phyloP scores from a whole-genome alignment of 2,888 invertebrate species.

The Thysanoteuthis rhombus region DNA sequence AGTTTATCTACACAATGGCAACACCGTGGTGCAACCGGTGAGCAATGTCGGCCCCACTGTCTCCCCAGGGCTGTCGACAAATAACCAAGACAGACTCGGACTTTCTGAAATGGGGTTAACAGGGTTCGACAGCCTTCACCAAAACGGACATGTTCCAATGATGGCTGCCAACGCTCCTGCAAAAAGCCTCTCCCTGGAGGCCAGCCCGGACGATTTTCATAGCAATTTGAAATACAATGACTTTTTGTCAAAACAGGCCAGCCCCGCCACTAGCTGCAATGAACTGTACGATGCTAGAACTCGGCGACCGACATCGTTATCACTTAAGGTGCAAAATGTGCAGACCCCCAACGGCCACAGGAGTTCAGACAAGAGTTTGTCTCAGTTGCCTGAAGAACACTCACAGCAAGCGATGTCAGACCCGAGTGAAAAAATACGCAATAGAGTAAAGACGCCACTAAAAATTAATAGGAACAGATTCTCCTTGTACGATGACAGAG shows the following conservation, averaged over 20 bases:
- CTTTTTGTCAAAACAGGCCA: not conserved
- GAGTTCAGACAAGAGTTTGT: constrained; percentile 38
- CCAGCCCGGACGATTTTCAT: constrained; percentile 38
- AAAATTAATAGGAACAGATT: constrained; percentile 71
- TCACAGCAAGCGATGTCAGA: constrained; percentile 35
- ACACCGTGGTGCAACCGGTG: constrained; percentile 45
- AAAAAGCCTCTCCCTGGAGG: constrained; percentile 53
- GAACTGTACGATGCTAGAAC: constrained; percentile 36
- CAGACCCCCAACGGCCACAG: constrained; percentile 44
- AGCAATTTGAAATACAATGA: constrained; percentile 38
- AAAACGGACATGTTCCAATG: constrained; percentile 36
- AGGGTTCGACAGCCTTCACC: constrained; percentile 38
- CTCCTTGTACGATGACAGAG: constrained; percentile 87
- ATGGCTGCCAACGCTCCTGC: constrained; percentile 46
- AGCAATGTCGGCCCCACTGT: constrained; percentile 18
- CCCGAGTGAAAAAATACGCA: constrained; percentile 51
- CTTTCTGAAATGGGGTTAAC: constrained; percentile 50
- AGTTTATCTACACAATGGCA: constrained; percentile 54
- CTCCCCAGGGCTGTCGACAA: not conserved
- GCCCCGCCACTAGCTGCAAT: constrained; percentile 29
- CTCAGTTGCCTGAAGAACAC: constrained; percentile 31
- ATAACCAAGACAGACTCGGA: constrained; percentile 1
- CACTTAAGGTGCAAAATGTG: constrained; percentile 42
- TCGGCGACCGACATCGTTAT: constrained; percentile 53
- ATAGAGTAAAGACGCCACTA: constrained; percentile 56